These are phyloP conservation scores for Drosophila kurseongensis DNA, from an alignment of 1,140 invertebrate genomes.

Conservation along the genomic window DNA sequence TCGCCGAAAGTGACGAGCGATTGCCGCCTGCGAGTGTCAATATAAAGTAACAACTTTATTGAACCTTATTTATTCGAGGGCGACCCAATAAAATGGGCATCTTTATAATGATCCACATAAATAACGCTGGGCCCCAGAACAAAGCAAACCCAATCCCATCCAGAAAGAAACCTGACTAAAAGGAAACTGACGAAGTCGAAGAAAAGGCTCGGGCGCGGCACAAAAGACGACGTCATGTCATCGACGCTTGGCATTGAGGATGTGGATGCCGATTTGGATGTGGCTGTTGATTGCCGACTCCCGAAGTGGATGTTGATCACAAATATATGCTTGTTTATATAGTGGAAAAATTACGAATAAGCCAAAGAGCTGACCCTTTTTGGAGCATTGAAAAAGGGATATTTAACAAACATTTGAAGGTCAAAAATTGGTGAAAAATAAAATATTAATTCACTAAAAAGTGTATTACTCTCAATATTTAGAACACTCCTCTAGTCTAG, in stretches of 20 bases:
- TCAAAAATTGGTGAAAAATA: no score
- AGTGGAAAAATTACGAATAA: not conserved
- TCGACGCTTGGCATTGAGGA: slow-evolving; percentile 51
- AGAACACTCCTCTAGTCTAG: no score
- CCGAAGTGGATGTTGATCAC: slow-evolving; percentile 1
- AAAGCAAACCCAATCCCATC: slow-evolving; percentile 26
- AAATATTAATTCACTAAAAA: no score
- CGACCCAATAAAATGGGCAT: slow-evolving; percentile 79
- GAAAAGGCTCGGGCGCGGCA: slow-evolving; percentile 46
- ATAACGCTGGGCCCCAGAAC: slow-evolving; percentile 53
- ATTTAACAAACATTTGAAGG: no score
- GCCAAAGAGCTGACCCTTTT: no score
- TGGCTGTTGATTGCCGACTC: slow-evolving; percentile 9
- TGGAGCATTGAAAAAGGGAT: no score
- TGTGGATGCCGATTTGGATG: slow-evolving; percentile 24
- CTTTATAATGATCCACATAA: slow-evolving; percentile 82
- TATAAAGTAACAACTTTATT: slow-evolving; percentile 84
- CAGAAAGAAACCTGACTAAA: slow-evolving; percentile 26
- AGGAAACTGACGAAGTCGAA: slow-evolving; percentile 14
- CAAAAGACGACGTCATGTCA: slow-evolving; percentile 53
- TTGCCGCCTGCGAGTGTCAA: slow-evolving; percentile 81
- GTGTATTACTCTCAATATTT: no score
- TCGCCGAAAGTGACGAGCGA: slow-evolving; percentile 73
- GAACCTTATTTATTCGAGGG: slow-evolving; percentile 80
- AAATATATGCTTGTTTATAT: slow-evolving; percentile 5